Percentiles rank a stretch among this genome's conserved stretches.
Conservation (phyloP, 2,888 invertebrate species). For the Drosophila suboccidentalis region DNA sequence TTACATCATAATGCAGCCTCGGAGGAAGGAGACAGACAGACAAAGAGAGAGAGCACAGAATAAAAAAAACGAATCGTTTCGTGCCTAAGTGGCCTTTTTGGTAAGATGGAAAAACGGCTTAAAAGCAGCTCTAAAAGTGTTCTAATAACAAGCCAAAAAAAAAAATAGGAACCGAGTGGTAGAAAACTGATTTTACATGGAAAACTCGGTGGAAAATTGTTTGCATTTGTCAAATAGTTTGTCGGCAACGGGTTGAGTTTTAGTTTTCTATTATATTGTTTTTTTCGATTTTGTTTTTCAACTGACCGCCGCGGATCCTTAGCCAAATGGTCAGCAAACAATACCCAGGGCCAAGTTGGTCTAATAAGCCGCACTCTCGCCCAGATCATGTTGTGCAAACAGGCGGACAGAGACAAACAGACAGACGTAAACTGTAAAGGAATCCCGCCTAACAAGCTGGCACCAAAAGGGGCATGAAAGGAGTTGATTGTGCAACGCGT, state of each 20-base stretch:
- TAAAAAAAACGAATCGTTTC: slow-evolving; percentile 55
- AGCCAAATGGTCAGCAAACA: slow-evolving; percentile 72
- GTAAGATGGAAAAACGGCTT: slow-evolving; percentile 32
- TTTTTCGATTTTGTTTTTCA: slow-evolving; percentile 45
- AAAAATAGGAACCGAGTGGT: not conserved
- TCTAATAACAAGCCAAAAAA: slow-evolving; percentile 76
- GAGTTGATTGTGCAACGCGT: slow-evolving; percentile 78
- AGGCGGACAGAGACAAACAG: slow-evolving; percentile 55
- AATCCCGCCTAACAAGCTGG: slow-evolving; percentile 73
- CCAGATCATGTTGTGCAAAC: slow-evolving; percentile 80
- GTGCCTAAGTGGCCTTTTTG: slow-evolving; percentile 76
- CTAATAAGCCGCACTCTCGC: slow-evolving; percentile 77
- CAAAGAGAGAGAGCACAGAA: slow-evolving; percentile 5
- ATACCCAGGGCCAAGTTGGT: slow-evolving; percentile 64
- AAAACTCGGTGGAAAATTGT: slow-evolving; percentile 71
- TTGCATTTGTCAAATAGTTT: slow-evolving; percentile 81
- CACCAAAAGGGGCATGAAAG: slow-evolving; percentile 70
- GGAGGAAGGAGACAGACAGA: slow-evolving; percentile 25
- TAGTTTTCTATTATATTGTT: slow-evolving; percentile 14
- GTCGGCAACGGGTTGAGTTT: slow-evolving; percentile 58
- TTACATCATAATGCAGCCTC: slow-evolving; percentile 73
- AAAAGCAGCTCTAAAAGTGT: slow-evolving; percentile 71
- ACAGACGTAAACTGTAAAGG: slow-evolving; percentile 49
- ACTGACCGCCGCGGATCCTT: slow-evolving; percentile 74
- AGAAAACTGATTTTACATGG: slow-evolving; percentile 59